A percentile compares a stretch with the other conserved stretches of the same genome.
These are phyloP conservation scores for Sebastes itinus DNA, from an alignment of 2,797 vertebrate genomes.

Conservation along the genomic window DNA sequence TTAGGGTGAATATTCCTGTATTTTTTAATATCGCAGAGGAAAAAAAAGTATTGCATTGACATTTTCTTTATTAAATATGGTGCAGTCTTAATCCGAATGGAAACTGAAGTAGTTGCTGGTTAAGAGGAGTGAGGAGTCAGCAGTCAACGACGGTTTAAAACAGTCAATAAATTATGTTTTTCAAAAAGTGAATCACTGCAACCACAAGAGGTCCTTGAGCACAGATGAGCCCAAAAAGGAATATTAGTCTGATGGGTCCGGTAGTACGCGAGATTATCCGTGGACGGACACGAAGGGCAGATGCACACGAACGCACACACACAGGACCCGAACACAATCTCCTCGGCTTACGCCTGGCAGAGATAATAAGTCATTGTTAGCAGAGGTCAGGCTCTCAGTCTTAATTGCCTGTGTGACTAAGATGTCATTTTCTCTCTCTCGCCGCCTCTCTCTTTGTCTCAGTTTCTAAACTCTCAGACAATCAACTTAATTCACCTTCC, in stretches of 20 bases:
- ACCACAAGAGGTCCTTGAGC: neutral
- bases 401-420: constrained; percentile 35
- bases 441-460: constrained; percentile 5
- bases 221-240: neutral
- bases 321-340: neutral
- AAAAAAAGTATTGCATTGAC: too few relatives aligned
- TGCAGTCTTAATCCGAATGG: too few relatives aligned
- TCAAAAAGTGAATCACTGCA: neutral
- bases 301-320: neutral
- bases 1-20: too few relatives aligned
- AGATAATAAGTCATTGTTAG: constrained; percentile 21
- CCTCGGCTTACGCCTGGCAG: neutral
- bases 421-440: constrained; percentile 16
- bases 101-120: too few relatives aligned
- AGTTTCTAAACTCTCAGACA: constrained; percentile 49
- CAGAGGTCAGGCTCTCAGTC: constrained; percentile 37
- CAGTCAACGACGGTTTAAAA: neutral
- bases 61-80: too few relatives aligned
- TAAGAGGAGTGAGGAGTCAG: too few relatives aligned
- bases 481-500: constrained; percentile 43
- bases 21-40: too few relatives aligned
- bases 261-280: neutral
- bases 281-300: neutral
- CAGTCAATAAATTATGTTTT: neutral
- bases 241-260: neutral